Evolutionary conservation across 2,113 vertebrate species (phyloP).

Genomic region (Ploceus nigricollis): DNA sequence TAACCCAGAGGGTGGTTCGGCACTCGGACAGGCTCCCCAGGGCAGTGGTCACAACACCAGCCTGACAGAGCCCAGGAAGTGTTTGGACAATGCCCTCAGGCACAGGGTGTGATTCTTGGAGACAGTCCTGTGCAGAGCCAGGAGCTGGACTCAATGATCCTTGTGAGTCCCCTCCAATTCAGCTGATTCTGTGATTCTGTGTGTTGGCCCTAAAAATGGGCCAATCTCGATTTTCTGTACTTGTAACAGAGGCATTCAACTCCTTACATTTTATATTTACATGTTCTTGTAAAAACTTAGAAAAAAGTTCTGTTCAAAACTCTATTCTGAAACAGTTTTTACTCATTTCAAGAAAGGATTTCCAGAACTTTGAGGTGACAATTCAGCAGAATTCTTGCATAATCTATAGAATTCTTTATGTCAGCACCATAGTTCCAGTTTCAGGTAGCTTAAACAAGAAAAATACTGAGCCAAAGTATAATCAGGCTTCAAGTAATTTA

Average conservation of each 20-base stretch:
- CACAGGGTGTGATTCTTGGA: not conserved
- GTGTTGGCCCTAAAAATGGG: not conserved
- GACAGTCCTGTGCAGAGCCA: not conserved
- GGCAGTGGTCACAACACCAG: not conserved
- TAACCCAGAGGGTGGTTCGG: not conserved
- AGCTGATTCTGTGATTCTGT: not conserved
- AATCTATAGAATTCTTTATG: not conserved
- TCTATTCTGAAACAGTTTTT: not conserved
- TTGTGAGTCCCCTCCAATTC: not conserved
- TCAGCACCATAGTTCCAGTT: constrained; percentile 16
- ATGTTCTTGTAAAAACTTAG: not conserved
- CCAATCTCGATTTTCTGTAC: not conserved
- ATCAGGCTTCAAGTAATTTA: constrained; percentile 17
- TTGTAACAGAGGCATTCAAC: not conserved
- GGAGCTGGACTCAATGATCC: not conserved
- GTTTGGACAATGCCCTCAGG: not conserved
- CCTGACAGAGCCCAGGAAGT: not conserved
- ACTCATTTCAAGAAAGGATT: not conserved
- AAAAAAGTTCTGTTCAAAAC: not conserved
- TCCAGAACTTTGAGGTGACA: not conserved
- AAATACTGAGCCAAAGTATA: constrained; percentile 5
- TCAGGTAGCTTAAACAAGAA: constrained; percentile 3
- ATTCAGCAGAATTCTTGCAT: not conserved
- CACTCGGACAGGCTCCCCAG: not conserved
- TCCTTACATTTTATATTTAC: not conserved